Evolutionary conservation across 2,888 invertebrate species (phyloP).

Genomic region (Drosophila mimica): DNA sequence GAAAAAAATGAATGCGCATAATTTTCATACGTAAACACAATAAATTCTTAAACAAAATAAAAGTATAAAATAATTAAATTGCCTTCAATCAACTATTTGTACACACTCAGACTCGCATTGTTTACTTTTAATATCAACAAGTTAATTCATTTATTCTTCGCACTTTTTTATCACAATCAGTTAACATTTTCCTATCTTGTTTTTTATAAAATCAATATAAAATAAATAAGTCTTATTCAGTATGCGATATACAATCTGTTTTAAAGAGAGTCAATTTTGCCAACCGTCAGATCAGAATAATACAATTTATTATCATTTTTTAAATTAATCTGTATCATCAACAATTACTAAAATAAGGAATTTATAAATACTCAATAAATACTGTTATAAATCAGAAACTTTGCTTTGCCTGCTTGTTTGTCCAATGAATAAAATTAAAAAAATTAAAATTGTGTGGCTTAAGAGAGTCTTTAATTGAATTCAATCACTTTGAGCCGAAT

Average conservation of each 20-base stretch:
- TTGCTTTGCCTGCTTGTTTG: slow-evolving; percentile 12
- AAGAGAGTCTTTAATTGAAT: slow-evolving; percentile 44
- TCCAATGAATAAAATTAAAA: slow-evolving; percentile 32
- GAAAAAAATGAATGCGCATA: not conserved
- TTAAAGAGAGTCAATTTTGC: not conserved
- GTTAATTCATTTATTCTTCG: slow-evolving; percentile 40
- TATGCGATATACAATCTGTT: not conserved
- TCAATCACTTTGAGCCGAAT: slow-evolving; percentile 46
- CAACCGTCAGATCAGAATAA: not conserved
- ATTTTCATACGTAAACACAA: slow-evolving; percentile 33
- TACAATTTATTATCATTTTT: rapidly evolving
- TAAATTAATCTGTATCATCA: not conserved
- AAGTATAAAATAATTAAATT: slow-evolving; percentile 31
- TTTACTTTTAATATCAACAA: slow-evolving; percentile 66
- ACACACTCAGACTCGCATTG: slow-evolving; percentile 15
- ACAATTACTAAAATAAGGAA: not conserved
- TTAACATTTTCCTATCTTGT: slow-evolving; percentile 14
- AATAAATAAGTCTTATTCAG: not conserved
- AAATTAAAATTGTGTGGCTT: slow-evolving; percentile 17
- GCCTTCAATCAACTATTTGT: slow-evolving; percentile 36
- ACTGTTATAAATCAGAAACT: no score
- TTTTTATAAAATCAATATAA: slow-evolving; percentile 1
- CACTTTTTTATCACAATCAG: not conserved
- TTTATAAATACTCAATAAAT: not conserved
- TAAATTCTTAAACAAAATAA: slow-evolving; percentile 40